Percentiles rank a stretch among this genome's conserved stretches.
Conservation (phyloP, 2,797 vertebrate genomes). For the Pelochelys cantorii region DNA sequence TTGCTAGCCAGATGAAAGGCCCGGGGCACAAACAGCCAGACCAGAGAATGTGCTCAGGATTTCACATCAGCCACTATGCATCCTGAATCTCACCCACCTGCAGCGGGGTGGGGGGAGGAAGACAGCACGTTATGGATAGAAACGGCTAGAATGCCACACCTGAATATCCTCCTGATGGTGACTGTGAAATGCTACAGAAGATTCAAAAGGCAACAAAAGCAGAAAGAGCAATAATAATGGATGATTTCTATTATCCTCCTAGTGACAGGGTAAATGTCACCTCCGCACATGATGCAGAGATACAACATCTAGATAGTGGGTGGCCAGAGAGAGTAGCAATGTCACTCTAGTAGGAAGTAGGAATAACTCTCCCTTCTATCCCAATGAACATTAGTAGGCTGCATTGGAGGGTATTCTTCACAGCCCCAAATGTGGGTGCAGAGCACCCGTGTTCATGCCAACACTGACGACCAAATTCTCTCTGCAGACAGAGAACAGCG, state of each 20-base stretch:
- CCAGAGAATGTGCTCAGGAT: neutral
- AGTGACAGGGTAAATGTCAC: neutral
- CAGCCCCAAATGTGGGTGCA: neutral
- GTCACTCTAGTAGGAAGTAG: neutral
- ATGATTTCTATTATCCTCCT: neutral
- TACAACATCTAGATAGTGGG: neutral
- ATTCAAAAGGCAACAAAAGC: neutral
- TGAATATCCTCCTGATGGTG: neutral
- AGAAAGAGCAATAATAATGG: neutral
- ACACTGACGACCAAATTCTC: neutral
- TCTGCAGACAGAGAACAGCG: neutral
- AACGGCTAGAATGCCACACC: neutral
- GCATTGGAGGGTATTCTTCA: neutral
- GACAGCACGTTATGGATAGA: neutral
- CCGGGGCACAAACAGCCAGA: neutral
- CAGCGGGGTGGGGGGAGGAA: neutral
- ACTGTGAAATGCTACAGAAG: neutral
- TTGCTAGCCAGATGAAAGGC: neutral
- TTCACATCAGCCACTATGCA: neutral
- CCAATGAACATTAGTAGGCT: neutral
- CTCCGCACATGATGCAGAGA: neutral
- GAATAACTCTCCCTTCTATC: neutral
- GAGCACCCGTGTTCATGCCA: neutral
- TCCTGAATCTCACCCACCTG: neutral
- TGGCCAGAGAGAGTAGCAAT: neutral